Base-by-base conservation (phyloP, 1,140 invertebrate genomes). In the Hirudo medicinalis region DNA sequence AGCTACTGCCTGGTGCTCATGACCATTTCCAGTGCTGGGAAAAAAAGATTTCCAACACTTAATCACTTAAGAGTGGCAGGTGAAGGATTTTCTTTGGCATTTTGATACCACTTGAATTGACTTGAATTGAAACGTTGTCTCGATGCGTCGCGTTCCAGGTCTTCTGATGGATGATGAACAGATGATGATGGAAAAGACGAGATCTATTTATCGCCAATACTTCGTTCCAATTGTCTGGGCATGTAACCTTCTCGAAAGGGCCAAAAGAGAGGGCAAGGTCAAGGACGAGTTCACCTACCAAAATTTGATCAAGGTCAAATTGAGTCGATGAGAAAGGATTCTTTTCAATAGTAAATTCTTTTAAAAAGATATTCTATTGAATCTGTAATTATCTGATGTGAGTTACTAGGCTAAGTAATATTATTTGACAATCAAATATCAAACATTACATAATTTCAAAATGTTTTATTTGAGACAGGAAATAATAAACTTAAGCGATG, bases 151-250 rank as follows among this genome's bases (percentile, higher is more conserved):
- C 32, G n/a, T 75, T 78, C 11, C 72, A 87, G 86, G 92, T 76
- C 82, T 96, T 20, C 81, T 96, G 19, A 85, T 90, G 25, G 87
- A 89, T 57, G 93, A 93, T 76, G 94, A 97, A 69, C 77, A 76
- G 0, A 71, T 74, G 15, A 87, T 88, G 73, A 82, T 94, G 74
- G 94, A 93, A 79, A 89, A 77, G 8, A 76, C 79, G 0, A 90
- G 89, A 76, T 81, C 91, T 0, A 87, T 90, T 66, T 89, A 91
- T 73, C 89, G 89, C 29, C 94, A 94, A 79, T 92, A 93, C 79
- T 96, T 92, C 91, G 86, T 97, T 78, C 94, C 94, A 32, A 88
- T 94, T 63, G 89, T 94, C 25, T 95, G 92, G 93, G 91, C 92
- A 0, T 87, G 90, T 11, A 90, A 89, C 79, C 90, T 95, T 70